These are phyloP conservation scores for Tetraneura akinire DNA, from an alignment of 1,140 invertebrate species.

Conservation along the genomic window DNA sequence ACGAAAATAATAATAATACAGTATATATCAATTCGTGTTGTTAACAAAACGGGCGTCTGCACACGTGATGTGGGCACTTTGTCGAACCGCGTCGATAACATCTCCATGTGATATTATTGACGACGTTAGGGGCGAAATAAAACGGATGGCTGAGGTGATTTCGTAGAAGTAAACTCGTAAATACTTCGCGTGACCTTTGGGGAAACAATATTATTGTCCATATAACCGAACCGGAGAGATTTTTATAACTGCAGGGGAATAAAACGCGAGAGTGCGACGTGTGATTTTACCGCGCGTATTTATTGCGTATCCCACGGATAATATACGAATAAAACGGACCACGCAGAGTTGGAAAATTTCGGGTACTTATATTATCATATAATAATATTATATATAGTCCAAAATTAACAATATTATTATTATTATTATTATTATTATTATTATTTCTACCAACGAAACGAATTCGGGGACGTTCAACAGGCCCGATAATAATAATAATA, in stretches of 20 bases:
- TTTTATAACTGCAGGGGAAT: background rate
- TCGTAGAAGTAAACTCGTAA: background rate
- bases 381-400: no score
- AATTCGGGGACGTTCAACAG: background rate
- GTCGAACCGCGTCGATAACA: background rate
- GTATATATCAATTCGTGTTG: background rate
- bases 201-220: background rate
- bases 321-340: no score
- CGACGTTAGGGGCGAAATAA: background rate
- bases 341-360: no score
- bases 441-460: no score
- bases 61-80: constrained; percentile 13
- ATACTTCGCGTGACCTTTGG: background rate
- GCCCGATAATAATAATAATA: no score
- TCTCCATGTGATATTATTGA: background rate
- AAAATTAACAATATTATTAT: background rate
- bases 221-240: background rate
- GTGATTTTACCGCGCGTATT: background rate
- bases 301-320: background rate
- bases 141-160: background rate
- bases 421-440: no score
- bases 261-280: background rate
- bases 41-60: constrained; percentile 26
- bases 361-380: no score
- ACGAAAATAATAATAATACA: background rate